Conservation (phyloP, 2,797 vertebrate species). For the Eulemur coronatus region DNA sequence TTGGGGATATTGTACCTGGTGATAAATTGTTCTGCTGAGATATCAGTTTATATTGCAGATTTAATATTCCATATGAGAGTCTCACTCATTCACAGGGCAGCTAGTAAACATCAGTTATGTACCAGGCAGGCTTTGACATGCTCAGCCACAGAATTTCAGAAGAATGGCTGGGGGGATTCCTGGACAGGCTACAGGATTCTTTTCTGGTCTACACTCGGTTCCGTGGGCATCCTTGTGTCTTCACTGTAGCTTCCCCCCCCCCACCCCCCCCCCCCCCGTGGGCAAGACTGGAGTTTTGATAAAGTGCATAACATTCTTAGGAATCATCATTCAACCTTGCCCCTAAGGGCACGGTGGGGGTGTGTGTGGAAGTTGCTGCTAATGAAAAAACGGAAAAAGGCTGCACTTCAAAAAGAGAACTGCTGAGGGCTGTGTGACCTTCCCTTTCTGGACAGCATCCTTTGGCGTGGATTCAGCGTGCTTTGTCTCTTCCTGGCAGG, state of each 20-base stretch:
- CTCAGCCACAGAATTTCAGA: neutral
- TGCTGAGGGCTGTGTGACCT: constrained; percentile 16
- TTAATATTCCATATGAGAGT: neutral
- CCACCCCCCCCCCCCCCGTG: neutral
- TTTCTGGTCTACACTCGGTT: neutral
- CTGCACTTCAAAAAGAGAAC: neutral
- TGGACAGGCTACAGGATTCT: neutral
- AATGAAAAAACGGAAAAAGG: constrained; percentile 13
- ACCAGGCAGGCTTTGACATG: neutral
- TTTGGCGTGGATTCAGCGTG: neutral
- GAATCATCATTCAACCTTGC: constrained; percentile 49
- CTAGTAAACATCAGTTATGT: neutral
- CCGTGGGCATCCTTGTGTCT: neutral
- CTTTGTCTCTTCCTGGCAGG: constrained; percentile 42
- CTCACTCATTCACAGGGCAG: neutral
- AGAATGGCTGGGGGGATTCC: neutral
- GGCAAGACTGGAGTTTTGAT: neutral
- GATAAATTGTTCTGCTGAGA: neutral
- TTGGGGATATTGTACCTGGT: neutral
- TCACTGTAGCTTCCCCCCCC: neutral
- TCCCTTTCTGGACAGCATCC: neutral
- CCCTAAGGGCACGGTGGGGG: neutral
- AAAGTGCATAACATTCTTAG: neutral
- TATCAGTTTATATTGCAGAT: neutral
- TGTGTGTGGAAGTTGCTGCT: neutral